These are phyloP conservation scores for Wasmannia auropunctata DNA, from an alignment of 1,140 invertebrate species.

Conservation along the genomic window DNA sequence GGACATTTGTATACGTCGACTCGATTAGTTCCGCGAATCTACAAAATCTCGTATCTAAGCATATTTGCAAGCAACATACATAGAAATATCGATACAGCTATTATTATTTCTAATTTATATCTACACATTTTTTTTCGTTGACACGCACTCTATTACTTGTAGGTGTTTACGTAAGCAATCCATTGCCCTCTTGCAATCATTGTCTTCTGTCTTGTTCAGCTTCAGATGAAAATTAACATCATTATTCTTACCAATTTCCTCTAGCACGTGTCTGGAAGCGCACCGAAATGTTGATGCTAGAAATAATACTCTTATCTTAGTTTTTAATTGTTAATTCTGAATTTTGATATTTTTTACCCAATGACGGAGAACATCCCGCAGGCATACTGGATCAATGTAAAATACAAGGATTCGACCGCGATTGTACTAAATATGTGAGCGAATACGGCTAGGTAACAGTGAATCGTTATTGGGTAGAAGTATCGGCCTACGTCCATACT, in stretches of 20 bases:
- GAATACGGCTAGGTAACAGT: slow-evolving; percentile 31
- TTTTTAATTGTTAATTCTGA: background rate
- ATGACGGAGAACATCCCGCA: slow-evolving; percentile 32
- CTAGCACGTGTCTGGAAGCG: slow-evolving; percentile 10
- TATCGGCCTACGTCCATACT: slow-evolving; percentile 12
- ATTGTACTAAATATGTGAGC: slow-evolving; percentile 11
- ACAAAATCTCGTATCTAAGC: background rate
- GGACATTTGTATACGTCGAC: background rate
- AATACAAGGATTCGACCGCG: slow-evolving; percentile 22
- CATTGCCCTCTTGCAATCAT: background rate
- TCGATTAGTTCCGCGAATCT: slow-evolving; percentile 43
- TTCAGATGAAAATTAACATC: background rate
- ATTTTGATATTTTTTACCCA: slow-evolving; percentile 12
- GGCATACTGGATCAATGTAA: slow-evolving; percentile 12
- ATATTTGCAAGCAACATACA: background rate
- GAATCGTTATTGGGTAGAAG: slow-evolving; percentile 23
- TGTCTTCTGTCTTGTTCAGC: background rate
- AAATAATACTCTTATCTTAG: background rate
- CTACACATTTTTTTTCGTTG: background rate
- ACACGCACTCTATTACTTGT: slow-evolving; percentile 19
- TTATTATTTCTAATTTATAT: background rate
- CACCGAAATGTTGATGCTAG: background rate
- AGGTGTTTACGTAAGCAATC: slow-evolving; percentile 16
- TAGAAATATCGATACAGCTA: background rate
- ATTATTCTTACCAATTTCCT: slow-evolving; percentile 15